These are phyloP conservation scores for Temnopleurus reevesii DNA, from an alignment of 53 echinoderm and acorn worm genomes.

Conservation along the genomic window DNA sequence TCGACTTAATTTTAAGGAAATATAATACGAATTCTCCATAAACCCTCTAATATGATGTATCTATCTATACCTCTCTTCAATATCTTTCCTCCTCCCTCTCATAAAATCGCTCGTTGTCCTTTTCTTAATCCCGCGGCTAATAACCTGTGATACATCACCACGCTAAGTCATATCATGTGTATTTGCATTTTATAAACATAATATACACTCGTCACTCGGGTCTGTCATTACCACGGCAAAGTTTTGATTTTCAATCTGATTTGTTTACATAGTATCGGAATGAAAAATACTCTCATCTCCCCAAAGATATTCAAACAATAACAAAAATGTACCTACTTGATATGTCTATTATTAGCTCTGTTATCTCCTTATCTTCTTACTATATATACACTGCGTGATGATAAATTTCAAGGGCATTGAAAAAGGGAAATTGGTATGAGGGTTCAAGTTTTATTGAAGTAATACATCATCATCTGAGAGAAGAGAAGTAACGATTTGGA, in stretches of 20 bases:
- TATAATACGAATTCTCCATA: too few relatives aligned
- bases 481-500: too few relatives aligned
- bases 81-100: not conserved
- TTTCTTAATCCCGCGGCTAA: too few relatives aligned
- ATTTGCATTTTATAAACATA: conserved; percentile 14
- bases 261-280: conserved; percentile 11
- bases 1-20: too few relatives aligned
- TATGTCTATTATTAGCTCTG: not conserved
- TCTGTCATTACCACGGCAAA: conserved; percentile 8
- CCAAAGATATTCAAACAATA: not conserved
- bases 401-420: not conserved
- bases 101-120: too few relatives aligned
- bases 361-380: not conserved
- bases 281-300: not conserved
- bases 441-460: too few relatives aligned
- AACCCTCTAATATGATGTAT: too few relatives aligned
- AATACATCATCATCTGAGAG: too few relatives aligned
- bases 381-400: not conserved
- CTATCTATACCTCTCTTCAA: not conserved
- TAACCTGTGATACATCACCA: not conserved
- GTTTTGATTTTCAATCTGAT: conserved; percentile 27
- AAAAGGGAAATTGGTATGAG: too few relatives aligned
- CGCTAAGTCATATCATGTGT: not conserved
- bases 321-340: not conserved
- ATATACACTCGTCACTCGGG: conserved; percentile 5